phyloP scores from a whole-genome alignment of 1,140 invertebrate species.

The Portunus trituberculatus region DNA sequence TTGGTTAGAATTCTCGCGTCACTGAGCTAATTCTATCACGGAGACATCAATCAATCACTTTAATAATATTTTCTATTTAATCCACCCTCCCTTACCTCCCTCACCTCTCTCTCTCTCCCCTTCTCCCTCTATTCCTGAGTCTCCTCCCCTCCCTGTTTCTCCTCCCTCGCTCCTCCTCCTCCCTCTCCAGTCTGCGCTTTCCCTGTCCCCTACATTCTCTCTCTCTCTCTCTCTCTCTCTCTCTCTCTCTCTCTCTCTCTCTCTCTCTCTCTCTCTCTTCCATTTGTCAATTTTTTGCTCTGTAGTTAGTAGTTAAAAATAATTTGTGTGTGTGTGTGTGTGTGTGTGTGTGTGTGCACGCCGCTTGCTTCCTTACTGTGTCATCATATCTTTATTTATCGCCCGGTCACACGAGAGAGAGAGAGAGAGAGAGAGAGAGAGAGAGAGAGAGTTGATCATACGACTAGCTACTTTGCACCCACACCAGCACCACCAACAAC shows the following conservation, averaged over 20 bases:
- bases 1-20: background rate
- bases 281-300: background rate
- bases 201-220: background rate
- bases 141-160: background rate
- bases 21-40: background rate
- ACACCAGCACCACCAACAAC: background rate
- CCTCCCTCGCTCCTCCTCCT: background rate
- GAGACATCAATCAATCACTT: constrained; percentile 22
- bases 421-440: too few relatives aligned
- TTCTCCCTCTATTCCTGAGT: background rate
- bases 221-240: constrained; percentile 10
- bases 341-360: too few relatives aligned
- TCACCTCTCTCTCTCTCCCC: background rate
- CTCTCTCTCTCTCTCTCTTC: background rate
- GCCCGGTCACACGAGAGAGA: too few relatives aligned
- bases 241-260: constrained; percentile 20
- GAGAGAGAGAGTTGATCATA: too few relatives aligned
- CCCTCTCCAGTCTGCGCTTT: background rate
- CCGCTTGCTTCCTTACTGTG: too few relatives aligned
- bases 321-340: background rate
- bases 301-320: background rate
- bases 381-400: background rate
- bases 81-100: background rate
- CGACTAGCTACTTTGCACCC: too few relatives aligned
- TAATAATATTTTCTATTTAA: constrained; percentile 25